Evolutionary conservation across 2,888 invertebrate species (phyloP).

Genomic region (Drosophila mimetica): DNA sequence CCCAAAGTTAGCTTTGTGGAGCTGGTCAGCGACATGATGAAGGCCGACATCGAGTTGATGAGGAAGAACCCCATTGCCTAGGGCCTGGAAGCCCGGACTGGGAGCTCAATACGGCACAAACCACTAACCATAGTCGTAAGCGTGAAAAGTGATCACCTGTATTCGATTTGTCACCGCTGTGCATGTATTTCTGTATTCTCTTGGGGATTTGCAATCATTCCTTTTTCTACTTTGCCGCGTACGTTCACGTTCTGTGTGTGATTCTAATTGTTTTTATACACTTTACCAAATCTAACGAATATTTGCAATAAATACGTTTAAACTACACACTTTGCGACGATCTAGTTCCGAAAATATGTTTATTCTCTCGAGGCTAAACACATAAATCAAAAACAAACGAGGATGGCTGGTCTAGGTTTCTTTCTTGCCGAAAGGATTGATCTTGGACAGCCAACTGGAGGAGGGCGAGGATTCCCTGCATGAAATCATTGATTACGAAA

Average conservation of each 20-base stretch:
- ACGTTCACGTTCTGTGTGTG: constrained; percentile 34
- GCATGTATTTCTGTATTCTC: constrained; percentile 47
- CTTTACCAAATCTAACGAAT: constrained; percentile 44
- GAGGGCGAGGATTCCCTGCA: constrained; percentile 84
- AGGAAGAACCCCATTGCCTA: constrained; percentile 94
- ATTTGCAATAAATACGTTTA: constrained; percentile 62
- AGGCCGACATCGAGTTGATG: constrained; percentile 95
- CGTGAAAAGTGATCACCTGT: constrained; percentile 11
- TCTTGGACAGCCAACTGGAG: constrained; percentile 89
- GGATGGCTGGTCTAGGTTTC: constrained; percentile 61
- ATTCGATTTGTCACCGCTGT: constrained; percentile 27
- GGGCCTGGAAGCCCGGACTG: constrained; percentile 1
- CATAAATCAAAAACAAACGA: constrained; percentile 43
- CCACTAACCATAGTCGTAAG: constrained; percentile 41
- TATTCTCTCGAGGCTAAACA: constrained; percentile 42
- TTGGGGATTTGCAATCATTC: constrained; percentile 69
- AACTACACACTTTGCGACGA: constrained; percentile 4
- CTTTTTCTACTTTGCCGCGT: constrained; percentile 50
- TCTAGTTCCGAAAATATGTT: constrained; percentile 27
- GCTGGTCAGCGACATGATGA: constrained; percentile 97
- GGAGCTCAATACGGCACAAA: constrained; percentile 67
- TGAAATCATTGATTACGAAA: not conserved
- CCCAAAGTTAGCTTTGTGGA: constrained; percentile 92
- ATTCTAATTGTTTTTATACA: constrained; percentile 52
- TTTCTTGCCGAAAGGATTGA: constrained; percentile 91